These are phyloP conservation scores for Drosophila paulistorum DNA, from an alignment of 1,140 invertebrate genomes.

Conservation along the genomic window DNA sequence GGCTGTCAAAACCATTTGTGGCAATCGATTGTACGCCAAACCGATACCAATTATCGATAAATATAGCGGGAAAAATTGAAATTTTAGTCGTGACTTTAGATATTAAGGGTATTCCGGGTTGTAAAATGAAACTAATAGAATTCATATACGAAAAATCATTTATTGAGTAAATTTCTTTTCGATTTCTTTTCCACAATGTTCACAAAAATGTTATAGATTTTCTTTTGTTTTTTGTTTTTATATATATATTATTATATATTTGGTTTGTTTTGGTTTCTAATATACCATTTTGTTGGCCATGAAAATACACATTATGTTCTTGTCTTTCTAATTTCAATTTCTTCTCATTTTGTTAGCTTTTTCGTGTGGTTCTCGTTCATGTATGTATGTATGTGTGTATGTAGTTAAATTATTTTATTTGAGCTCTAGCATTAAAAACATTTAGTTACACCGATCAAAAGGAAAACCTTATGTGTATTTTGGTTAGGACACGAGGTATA, in stretches of 20 bases:
- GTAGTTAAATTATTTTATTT: slow-evolving; percentile 36
- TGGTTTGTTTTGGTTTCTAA: slow-evolving; percentile 46
- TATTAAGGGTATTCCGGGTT: too few species aligned
- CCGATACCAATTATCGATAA: background rate
- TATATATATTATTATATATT: slow-evolving; percentile 18
- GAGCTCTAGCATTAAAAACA: slow-evolving; percentile 64
- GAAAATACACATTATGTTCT: slow-evolving; percentile 39
- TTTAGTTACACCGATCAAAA: slow-evolving; percentile 68
- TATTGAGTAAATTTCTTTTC: slow-evolving; percentile 79
- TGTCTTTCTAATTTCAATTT: background rate
- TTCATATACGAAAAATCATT: slow-evolving; percentile 76
- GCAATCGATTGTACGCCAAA: background rate
- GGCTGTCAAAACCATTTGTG: background rate
- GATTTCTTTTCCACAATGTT: slow-evolving; percentile 71
- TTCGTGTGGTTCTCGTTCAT: slow-evolving; percentile 24
- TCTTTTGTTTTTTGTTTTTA: slow-evolving; percentile 18
- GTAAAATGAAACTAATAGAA: background rate
- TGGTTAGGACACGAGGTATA: slow-evolving; percentile 16
- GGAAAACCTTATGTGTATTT: slow-evolving; percentile 57
- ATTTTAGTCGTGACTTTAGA: background rate
- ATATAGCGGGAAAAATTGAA: background rate
- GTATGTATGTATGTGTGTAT: too few species aligned
- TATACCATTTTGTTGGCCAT: slow-evolving; percentile 48
- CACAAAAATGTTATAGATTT: slow-evolving; percentile 63
- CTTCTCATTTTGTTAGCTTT: slow-evolving; percentile 33